Evolutionary conservation across 1,140 invertebrate genomes (phyloP), one percentile per base, ranked within the genome.

Genomic region (Lepidurus apus): DNA sequence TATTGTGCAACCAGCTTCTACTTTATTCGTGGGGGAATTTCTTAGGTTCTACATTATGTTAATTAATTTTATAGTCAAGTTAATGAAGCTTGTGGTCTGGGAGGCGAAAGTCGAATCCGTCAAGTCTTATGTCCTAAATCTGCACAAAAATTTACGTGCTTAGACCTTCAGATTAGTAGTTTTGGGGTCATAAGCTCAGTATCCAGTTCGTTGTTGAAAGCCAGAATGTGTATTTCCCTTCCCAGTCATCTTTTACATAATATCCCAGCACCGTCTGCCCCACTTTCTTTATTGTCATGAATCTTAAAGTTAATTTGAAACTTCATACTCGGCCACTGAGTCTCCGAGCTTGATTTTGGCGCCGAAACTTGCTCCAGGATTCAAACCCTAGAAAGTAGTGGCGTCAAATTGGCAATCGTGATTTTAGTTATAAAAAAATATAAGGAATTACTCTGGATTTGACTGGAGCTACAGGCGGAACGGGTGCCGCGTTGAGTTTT

Each of bases 401-500:
- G 21, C 13, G 13, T 47, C 21, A 65, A 65, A 26, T 26, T 26
- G 1, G 0, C n/a, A 65, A 65, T 65, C 13, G 53, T 34, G n/a
- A 13, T 65, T 65, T 65, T 65, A 26, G 1, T 1, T 3, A 65
- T 1, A 65, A 65, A 13, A n/a, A 13, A 65, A 65, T 65, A 6
- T 65, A 26, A 34, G 34, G 34, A 34, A 3, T 65, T 65, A 65
- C 53, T 65, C 0, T 65, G 21, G 53, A 65, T 17, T 65, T 13
- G 13, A 65, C 21, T 5, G n/a, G 53, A 7, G 17, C 21, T 21
- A 65, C 53, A 1, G 53, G 53, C 13, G 53, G 53, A 65, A 65
- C 53, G 7, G 53, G 53, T 1, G 53, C 53, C n/a, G 53, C 53
- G n/a, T 65, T 65, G 21, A 65, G 53, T 21, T 80, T 47, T 17